Conservation (phyloP, 2,797 vertebrate genomes). For the Gouania willdenowi region DNA sequence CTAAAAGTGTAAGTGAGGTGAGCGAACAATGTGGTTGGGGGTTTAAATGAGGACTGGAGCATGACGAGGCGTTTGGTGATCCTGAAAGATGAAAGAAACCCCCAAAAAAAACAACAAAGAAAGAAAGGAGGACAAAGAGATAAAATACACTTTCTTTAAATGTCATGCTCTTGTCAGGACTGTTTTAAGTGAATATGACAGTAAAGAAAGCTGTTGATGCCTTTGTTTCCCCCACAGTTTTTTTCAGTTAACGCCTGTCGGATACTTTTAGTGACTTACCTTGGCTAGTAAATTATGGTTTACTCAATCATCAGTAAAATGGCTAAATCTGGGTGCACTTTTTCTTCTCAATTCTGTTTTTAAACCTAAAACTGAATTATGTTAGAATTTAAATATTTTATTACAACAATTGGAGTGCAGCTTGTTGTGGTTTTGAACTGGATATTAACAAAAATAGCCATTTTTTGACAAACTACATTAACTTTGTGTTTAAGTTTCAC, state of each 20-base stretch:
- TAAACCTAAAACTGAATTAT: too few species aligned
- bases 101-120: neutral
- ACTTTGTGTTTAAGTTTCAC: too few species aligned
- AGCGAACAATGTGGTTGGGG: neutral
- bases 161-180: slow-evolving; percentile 6
- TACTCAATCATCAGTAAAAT: too few species aligned
- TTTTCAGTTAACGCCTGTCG: slow-evolving; percentile 50
- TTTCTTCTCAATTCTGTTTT: too few species aligned
- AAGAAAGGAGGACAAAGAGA: neutral
- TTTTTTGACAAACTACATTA: too few species aligned
- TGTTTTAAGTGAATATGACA: slow-evolving; percentile 34
- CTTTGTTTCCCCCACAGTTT: slow-evolving; percentile 45
- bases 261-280: too few species aligned
- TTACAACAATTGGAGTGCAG: too few species aligned
- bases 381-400: too few species aligned
- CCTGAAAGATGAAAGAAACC: slow-evolving; percentile 2
- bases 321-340: too few species aligned
- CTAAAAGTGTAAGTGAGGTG: slow-evolving; percentile 16
- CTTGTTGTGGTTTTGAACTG: too few species aligned
- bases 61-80: slow-evolving; percentile 6
- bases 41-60: neutral
- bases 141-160: slow-evolving; percentile 29
- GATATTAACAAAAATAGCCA: too few species aligned
- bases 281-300: too few species aligned
- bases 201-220: slow-evolving; percentile 6